Base-by-base conservation (phyloP, 2,888 invertebrate species). In the Leptinotarsa tumamoca region DNA sequence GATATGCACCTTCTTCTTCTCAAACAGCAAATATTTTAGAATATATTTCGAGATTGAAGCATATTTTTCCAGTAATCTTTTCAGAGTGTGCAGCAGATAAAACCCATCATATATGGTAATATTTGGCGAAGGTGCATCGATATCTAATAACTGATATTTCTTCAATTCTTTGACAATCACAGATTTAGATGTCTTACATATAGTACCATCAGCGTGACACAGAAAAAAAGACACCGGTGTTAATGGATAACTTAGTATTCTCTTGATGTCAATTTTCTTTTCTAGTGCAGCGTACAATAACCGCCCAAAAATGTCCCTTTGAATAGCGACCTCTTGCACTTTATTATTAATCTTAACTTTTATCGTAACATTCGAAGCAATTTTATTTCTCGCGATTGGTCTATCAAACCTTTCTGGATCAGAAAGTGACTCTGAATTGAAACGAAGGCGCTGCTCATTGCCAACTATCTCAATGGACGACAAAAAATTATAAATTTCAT, bases 321-420 rank as follows among this genome's bases (percentile, higher is more conserved):
- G 67, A 15, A 67, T 13, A n/a, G 33, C 43, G 14, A 67, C 43
- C 43, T 67, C 67, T 13, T 67, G 33, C 10, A 43, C 17, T 21
- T 67, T 67, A 10, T 49, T 14, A 67, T 67, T 67, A 4, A 67
- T 67, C 43, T 67, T 67, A 67, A 66, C 3, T 67, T 67, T 67
- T 67, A 14, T 33, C 17, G 17, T 15, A 43, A 43, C n/a, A 15
- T 67, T 67, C 5, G 43, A n/a, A 18, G 43, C 67, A 18, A 67
- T 43, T 67, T 67, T 50, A 50, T 50, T 43, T 43, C 17, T 67
- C 4, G 43, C 17, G 43, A 67, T 67, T 18, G 67, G 43, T 67
- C 50, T 23, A n/a, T 67, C 67, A 33, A 67, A 67, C 10, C 67
- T 33, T 43, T 67, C 43, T n/a, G 66, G 23, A 23, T 18, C 43